phyloP scores from a whole-genome alignment of 1,140 invertebrate genomes.

The Calliopsis andreniformis region DNA sequence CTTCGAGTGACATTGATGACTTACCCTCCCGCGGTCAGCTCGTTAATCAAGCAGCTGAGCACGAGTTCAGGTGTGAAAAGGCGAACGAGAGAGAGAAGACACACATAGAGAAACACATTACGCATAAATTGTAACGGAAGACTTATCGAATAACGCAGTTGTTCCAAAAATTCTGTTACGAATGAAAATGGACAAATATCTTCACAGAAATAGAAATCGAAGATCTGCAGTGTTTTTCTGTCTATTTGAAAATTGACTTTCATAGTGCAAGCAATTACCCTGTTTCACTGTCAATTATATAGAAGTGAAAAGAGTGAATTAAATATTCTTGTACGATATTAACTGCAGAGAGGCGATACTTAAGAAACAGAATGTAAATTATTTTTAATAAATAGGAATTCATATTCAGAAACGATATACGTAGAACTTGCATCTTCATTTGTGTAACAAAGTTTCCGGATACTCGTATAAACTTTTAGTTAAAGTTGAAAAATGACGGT shows the following conservation, averaged over 20 bases:
- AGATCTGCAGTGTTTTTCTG: background rate
- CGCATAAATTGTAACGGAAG: constrained; percentile 70
- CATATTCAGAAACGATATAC: background rate
- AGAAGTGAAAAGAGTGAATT: too few relatives aligned
- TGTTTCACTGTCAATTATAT: background rate
- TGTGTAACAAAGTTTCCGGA: constrained; percentile 12
- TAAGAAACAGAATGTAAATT: background rate
- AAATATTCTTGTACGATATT: too few relatives aligned
- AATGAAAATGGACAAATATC: background rate
- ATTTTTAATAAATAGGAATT: background rate
- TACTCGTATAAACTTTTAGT: constrained; percentile 2
- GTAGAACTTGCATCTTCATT: constrained; percentile 26
- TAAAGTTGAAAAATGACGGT: constrained; percentile 8
- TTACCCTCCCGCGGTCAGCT: constrained; percentile 91
- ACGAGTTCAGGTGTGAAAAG: constrained; percentile 84
- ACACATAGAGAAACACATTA: constrained; percentile 83
- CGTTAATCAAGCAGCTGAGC: constrained; percentile 92
- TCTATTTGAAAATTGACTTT: background rate
- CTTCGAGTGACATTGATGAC: constrained; percentile 80
- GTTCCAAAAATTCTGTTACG: constrained; percentile 14
- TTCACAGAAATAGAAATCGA: background rate
- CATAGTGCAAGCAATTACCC: background rate
- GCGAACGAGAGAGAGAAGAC: constrained; percentile 82
- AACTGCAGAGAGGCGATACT: too few relatives aligned
- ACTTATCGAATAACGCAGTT: constrained; percentile 46